Evolutionary conservation across 2,797 vertebrate genomes (phyloP).

Genomic region (Sternotherus odoratus): DNA sequence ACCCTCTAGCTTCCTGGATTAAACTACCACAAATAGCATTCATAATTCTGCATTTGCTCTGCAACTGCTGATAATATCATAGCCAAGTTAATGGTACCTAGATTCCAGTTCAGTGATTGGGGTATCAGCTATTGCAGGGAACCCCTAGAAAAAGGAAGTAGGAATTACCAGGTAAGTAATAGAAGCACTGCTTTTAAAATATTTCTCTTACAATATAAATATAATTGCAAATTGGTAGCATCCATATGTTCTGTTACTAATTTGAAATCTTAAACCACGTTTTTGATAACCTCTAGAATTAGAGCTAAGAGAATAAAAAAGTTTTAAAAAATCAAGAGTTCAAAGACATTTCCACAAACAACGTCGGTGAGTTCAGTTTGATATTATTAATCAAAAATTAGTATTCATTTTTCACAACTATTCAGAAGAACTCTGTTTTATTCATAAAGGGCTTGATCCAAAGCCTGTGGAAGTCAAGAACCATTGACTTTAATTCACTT

Average conservation of each 20-base stretch:
- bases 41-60: not conserved
- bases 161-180: not conserved
- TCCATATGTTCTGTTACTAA: not conserved
- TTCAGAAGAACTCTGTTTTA: not conserved
- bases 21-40: not conserved
- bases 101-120: not conserved
- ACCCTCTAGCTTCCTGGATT: not conserved
- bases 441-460: not conserved
- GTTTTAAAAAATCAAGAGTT: not conserved
- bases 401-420: not conserved
- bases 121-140: not conserved
- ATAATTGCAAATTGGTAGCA: not conserved
- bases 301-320: not conserved
- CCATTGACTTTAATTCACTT: not conserved
- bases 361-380: not conserved
- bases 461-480: not conserved
- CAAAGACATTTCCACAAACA: not conserved
- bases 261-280: not conserved
- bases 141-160: not conserved
- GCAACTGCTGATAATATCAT: not conserved
- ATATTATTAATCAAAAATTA: not conserved
- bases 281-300: not conserved
- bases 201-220: not conserved
- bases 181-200: not conserved
- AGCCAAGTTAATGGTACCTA: not conserved